phyloP scores from a whole-genome alignment of 2,797 vertebrate species.

The Cottoperca gobio region DNA sequence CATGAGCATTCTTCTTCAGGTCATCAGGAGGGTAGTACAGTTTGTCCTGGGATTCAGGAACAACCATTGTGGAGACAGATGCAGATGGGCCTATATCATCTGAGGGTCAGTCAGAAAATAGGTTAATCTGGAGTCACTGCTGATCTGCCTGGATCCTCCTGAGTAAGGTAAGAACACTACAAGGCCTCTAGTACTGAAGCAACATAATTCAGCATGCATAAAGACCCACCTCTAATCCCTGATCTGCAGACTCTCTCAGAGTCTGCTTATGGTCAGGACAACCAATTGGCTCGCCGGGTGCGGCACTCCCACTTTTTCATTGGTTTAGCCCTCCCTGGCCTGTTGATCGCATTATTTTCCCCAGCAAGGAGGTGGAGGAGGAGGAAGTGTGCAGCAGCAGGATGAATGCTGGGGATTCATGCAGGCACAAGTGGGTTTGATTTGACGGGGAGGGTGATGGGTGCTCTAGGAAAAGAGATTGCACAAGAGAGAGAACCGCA shows the following conservation, averaged over 20 bases:
- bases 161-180: constrained; percentile 43
- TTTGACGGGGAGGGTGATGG: constrained; percentile 35
- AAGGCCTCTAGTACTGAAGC: constrained; percentile 61
- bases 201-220: constrained; percentile 63
- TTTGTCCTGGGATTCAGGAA: constrained; percentile 78
- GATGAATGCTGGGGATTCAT: constrained; percentile 48
- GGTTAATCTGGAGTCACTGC: constrained; percentile 68
- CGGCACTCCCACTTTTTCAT: constrained; percentile 86
- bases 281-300: constrained; percentile 71
- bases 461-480: background rate
- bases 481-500: background rate
- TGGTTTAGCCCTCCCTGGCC: constrained; percentile 74
- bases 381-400: constrained; percentile 36
- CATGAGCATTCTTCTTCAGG: constrained; percentile 82
- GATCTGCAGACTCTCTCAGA: constrained; percentile 53
- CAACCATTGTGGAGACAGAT: constrained; percentile 76
- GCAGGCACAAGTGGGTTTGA: constrained; percentile 20
- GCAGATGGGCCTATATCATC: constrained; percentile 50
- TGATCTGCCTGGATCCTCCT: constrained; percentile 67
- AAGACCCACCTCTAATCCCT: constrained; percentile 74
- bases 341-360: constrained; percentile 76
- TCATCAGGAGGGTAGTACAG: constrained; percentile 79
- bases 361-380: constrained; percentile 42
- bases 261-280: constrained; percentile 71
- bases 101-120: constrained; percentile 44